Evolutionary conservation across 2,113 vertebrate genomes (phyloP), one percentile per base, ranked within the genome.

Genomic region (Ammodytes dubius): DNA sequence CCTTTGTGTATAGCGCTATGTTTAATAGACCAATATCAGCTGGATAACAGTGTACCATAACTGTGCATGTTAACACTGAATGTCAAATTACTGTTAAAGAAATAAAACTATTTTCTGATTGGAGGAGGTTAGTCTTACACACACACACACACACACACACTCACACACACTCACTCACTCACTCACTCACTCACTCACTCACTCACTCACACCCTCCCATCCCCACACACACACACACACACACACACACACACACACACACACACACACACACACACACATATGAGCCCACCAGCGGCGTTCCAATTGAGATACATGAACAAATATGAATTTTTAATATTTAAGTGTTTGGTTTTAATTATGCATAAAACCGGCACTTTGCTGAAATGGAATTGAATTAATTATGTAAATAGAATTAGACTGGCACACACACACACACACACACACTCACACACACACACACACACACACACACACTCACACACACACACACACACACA

Each of bases 321-420:
- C 83, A 88, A 91, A 91, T 89, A 93, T 95, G 82, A 93, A 94
- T 94, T 92, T 92, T 94, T 95, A 81, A 94, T 89, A 90, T 92
- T 85, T 75, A 91, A 92, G 80, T 90, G 84, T 92, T 92, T 93
- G 42, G 59, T 83, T 91, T 95, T 86, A 93, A 90, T 92, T 94
- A 94, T 94, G 92, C 89, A 94, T 87, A 81, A 84, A 84, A 91
- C 52, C 42, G 59, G 87, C 89, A 83, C 90, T 91, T 94, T 91
- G 86, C 87, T 27, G 27, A 27, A 92, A 90, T 86, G 88, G 81
- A 88, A 89, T 88, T 90, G 61, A 86, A 94, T 93, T 91, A 92
- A 94, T 94, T 88, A 95, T 93, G 92, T 93, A 93, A 93, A 95
- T 93, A 90, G 92, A 91, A 93, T 92, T 83, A 89, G 87, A 87